These are phyloP conservation scores for Camarhynchus parvulus DNA, from an alignment of 2,113 vertebrate genomes.

Conservation along the genomic window DNA sequence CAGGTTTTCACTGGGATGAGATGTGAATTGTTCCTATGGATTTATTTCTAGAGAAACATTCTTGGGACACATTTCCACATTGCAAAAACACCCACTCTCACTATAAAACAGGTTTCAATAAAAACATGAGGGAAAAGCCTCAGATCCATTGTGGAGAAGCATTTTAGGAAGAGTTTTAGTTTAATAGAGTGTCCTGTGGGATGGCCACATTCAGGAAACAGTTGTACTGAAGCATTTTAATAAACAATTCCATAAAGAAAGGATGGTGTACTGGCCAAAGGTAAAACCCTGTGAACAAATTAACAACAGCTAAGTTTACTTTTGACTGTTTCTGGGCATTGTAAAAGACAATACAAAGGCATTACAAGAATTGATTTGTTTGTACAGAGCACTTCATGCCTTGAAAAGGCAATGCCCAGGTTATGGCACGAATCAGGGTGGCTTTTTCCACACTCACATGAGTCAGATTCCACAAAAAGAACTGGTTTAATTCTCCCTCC, in stretches of 20 bases:
- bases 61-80: not conserved
- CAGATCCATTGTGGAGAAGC: not conserved
- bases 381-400: not conserved
- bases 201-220: accelerated
- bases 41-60: not conserved
- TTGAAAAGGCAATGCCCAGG: not conserved
- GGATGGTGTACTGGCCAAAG: not conserved
- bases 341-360: not conserved
- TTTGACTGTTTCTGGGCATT: not conserved
- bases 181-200: not conserved
- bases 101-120: not conserved
- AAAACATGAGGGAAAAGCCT: not conserved
- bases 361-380: not conserved
- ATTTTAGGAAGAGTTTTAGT: not conserved
- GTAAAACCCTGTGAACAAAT: not conserved
- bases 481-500: not conserved
- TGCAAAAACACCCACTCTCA: not conserved
- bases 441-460: not conserved
- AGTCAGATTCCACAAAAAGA: not conserved
- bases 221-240: not conserved
- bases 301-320: not conserved
- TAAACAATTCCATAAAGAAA: not conserved
- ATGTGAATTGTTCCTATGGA: not conserved
- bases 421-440: not conserved
- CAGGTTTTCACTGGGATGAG: not conserved